Evolutionary conservation across 2,888 invertebrate species (phyloP).

Genomic region (Erebia ligea): DNA sequence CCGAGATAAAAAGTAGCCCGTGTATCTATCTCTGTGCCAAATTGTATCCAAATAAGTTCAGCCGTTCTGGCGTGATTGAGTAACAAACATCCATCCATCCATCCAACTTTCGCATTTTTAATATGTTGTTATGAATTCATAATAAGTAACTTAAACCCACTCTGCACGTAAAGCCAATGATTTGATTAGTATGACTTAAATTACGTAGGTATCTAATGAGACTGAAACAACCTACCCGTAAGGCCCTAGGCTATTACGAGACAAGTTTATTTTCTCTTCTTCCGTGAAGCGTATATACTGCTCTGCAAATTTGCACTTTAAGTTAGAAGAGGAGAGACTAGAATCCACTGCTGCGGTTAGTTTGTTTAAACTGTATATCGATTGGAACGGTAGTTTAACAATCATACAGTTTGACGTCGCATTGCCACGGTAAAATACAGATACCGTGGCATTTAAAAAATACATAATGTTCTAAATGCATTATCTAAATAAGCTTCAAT

Average conservation of each 20-base stretch:
- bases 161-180: not conserved
- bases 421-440: too few relatives aligned
- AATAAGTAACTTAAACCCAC: not conserved
- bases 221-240: not conserved
- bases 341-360: not conserved
- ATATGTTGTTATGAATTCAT: not conserved
- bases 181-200: conserved; percentile 10
- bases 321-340: not conserved
- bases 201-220: not conserved
- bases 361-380: conserved; percentile 4
- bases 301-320: conserved; percentile 3
- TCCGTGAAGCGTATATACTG: not conserved
- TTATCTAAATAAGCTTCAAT: too few relatives aligned
- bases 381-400: conserved; percentile 4
- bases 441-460: too few relatives aligned
- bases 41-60: too few relatives aligned
- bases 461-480: too few relatives aligned
- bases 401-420: not conserved
- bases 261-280: conserved; percentile 1
- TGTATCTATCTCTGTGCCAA: too few relatives aligned
- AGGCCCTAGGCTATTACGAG: not conserved
- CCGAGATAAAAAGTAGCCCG: too few relatives aligned
- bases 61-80: too few relatives aligned
- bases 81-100: too few relatives aligned
- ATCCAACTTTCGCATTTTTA: too few relatives aligned